These are phyloP conservation scores for Drosophila kohkoa DNA, from an alignment of 1,140 invertebrate genomes.

Conservation along the genomic window DNA sequence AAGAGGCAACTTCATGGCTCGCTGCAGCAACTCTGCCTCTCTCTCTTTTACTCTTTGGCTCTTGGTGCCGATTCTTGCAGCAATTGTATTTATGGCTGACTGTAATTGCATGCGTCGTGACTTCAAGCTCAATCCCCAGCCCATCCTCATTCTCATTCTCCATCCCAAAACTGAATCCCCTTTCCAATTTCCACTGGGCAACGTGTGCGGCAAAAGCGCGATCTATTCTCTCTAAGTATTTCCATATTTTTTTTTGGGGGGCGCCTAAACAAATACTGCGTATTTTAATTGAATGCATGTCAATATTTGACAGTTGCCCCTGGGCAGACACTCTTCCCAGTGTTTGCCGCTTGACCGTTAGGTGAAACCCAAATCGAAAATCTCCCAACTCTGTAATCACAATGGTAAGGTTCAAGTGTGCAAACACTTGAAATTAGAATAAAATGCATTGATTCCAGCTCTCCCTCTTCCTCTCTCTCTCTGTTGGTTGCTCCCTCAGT, in stretches of 20 bases:
- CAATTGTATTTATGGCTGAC: slow-evolving; percentile 72
- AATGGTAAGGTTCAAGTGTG: slow-evolving; percentile 54
- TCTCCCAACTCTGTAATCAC: slow-evolving; percentile 27
- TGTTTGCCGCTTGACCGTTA: slow-evolving; percentile 51
- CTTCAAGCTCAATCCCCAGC: slow-evolving; percentile 26
- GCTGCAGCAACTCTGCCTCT: slow-evolving; percentile 48
- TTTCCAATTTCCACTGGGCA: slow-evolving; percentile 1
- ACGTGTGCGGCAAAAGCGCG: slow-evolving; percentile 30
- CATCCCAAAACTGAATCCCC: background rate
- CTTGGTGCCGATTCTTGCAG: slow-evolving; percentile 64
- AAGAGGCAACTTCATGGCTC: slow-evolving; percentile 78
- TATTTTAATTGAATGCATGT: slow-evolving; percentile 69
- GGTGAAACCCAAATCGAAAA: slow-evolving; percentile 46
- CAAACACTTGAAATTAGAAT: slow-evolving; percentile 73
- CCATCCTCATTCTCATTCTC: background rate
- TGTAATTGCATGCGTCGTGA: slow-evolving; percentile 79
- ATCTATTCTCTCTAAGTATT: background rate
- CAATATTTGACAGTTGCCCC: slow-evolving; percentile 61
- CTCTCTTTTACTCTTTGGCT: background rate
- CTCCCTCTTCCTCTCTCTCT: slow-evolving; percentile 4
- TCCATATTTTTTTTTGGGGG: slow-evolving; percentile 24
- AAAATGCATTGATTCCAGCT: slow-evolving; percentile 57
- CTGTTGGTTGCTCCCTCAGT: slow-evolving; percentile 9
- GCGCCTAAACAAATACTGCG: slow-evolving; percentile 68
- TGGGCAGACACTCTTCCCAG: background rate